phyloP scores from a whole-genome alignment of 1,140 invertebrate species.

The Drosophila insularis region DNA sequence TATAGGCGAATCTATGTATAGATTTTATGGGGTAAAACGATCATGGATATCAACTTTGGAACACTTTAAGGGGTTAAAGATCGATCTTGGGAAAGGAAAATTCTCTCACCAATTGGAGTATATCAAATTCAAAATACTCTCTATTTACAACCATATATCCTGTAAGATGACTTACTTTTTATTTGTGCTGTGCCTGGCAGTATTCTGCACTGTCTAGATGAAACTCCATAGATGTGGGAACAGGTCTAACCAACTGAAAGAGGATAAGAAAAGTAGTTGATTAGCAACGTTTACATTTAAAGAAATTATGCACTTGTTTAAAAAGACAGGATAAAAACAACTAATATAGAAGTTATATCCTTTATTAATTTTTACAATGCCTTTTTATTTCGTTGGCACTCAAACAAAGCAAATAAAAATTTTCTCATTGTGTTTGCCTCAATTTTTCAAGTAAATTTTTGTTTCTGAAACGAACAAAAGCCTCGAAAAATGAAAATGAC shows the following conservation, averaged over 20 bases:
- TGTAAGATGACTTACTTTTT: constrained; percentile 84
- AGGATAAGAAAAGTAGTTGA: not conserved
- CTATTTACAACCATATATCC: too few species aligned
- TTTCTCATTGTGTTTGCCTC: not conserved
- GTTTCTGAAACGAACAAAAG: not conserved
- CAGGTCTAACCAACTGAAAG: constrained; percentile 80
- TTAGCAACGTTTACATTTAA: not conserved
- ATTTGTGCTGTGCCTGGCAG: constrained; percentile 98
- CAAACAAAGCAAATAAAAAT: not conserved
- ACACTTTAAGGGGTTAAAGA: too few species aligned
- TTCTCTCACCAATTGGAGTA: too few species aligned
- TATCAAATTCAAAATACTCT: too few species aligned
- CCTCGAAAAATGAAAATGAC: not conserved
- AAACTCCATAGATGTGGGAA: constrained; percentile 98
- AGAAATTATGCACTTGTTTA: too few species aligned
- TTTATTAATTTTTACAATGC: not conserved
- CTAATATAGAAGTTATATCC: not conserved
- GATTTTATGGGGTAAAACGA: too few species aligned
- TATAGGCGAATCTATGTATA: too few species aligned
- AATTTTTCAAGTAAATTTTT: not conserved
- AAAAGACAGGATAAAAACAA: too few species aligned
- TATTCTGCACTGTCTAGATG: constrained; percentile 97
- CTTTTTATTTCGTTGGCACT: not conserved
- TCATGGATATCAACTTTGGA: too few species aligned
- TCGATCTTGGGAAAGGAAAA: too few species aligned